Evolutionary conservation across 2,888 invertebrate genomes (phyloP), one percentile per base, ranked within the genome.

Genomic region (Leucophora obtusa): DNA sequence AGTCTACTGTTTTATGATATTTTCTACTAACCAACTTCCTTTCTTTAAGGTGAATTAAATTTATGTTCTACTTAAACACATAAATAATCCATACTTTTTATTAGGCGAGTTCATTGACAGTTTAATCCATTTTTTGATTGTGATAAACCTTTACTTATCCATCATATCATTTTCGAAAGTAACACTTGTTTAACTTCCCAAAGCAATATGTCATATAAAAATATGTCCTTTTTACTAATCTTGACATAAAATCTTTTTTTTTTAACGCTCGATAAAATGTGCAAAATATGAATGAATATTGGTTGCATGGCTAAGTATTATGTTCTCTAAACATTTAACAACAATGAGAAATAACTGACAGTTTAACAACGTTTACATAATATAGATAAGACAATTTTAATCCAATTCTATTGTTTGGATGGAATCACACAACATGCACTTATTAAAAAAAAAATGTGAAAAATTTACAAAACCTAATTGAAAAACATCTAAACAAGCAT

Each of bases 401-500:
- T 83, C 82, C 83, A 82, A 83, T 84, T 79, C 79, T 62, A 79
- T 84, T 84, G 83, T 84, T 82, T 77, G 66, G 11, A 28, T 59
- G 56, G 7, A 35, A 35, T 62, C 17, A 65, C 24, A n/a, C 58
- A 50, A 62, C 62, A 50, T 69, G 50, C 11, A 43, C n/a, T n/a
- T 59, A 14, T 38, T 24, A 21, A 71, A 72, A 63, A 58, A 11
- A 38, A 58, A 33, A 38, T 11, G 47, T 54, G 59, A 28, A 18
- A 59, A 73, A 66, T 24, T 50, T 18, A 24, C 21, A 78, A 78
- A 69, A 79, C 70, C 79, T 82, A 73, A 77, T 80, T 75, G 79
- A 82, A 71, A 82, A 83, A 82, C 54, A 73, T 82, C 75, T 73
- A 80, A 84, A 83, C 77, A 82, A 82, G 84, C 82, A 81, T 84